Evolutionary conservation across 2,888 invertebrate genomes (phyloP).

Genomic region (Acleris sparsana): DNA sequence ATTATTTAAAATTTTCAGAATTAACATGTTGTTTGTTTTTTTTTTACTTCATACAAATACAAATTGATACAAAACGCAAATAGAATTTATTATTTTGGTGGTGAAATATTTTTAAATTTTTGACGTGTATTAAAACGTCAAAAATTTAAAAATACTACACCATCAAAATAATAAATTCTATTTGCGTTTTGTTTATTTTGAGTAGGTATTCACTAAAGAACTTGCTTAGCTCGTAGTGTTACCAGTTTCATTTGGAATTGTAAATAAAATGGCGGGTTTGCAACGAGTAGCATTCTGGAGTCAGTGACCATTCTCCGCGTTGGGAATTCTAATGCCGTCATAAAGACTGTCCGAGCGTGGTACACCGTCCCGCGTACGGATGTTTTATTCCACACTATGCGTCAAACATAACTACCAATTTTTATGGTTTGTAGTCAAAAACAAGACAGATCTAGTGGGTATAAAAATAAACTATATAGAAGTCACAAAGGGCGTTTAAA

Average conservation of each 20-base stretch:
- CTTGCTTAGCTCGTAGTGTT: conserved; percentile 5
- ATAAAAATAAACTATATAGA: too few species aligned
- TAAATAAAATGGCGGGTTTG: conserved; percentile 27
- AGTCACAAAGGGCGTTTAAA: too few species aligned
- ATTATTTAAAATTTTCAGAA: conserved; percentile 39
- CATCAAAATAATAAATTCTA: too few species aligned
- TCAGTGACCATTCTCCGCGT: conserved; percentile 15
- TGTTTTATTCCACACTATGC: conserved; percentile 14
- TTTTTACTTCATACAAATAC: too few species aligned
- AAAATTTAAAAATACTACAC: too few species aligned
- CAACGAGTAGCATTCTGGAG: conserved; percentile 8
- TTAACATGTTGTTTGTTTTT: not conserved
- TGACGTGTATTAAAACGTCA: too few species aligned
- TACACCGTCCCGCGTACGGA: conserved; percentile 9
- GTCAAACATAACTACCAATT: not conserved
- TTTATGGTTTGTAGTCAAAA: too few species aligned
- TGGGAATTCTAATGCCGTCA: conserved; percentile 30
- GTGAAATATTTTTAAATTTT: too few species aligned
- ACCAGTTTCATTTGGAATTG: conserved; percentile 26
- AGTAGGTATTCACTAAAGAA: not conserved
- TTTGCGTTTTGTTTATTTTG: not conserved
- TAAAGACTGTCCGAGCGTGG: conserved; percentile 23
- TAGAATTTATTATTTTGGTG: too few species aligned
- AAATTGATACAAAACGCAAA: too few species aligned
- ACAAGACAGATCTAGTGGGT: too few species aligned